Evolutionary conservation across 2,797 vertebrate genomes (phyloP), one percentile per base, ranked within the genome.

Genomic region (Oreochromis grahami): DNA sequence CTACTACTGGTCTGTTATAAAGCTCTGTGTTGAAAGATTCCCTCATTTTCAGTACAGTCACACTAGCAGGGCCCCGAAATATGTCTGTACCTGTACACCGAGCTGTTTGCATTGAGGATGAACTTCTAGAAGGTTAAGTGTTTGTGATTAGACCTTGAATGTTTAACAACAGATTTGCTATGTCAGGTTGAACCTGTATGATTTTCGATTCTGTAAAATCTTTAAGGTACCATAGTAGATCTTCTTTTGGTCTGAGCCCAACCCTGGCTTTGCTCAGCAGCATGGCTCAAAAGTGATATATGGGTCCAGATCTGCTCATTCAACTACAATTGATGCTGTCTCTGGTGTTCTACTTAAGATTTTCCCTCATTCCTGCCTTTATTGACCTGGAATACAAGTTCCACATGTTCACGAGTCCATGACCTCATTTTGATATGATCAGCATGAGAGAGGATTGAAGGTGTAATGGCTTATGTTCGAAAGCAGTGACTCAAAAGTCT

Each of bases 151-250:
- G 72, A 89, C 82, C 72, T 88, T 50, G 79, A 77, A 85, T 76
- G 36, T 55, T 88, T 56, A 38, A 81, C 41, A 78, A 58, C 41
- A 74, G 48, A 17, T 79, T 85, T 86, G 80, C 48, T 78, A 87
- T 84, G 76, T 81, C 80, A 65, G 83, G 82, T 87, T 45, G 8
- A 8, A 81, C 58, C 76, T 34, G 72, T 80, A 79, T 70, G 82
- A 90, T 91, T 94, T 92, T 95, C 88, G 88, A 87, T 90, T 77
- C 8, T 6, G 26, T 82, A 79, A 93, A 80, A 89, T 79, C 56
- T 87, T 83, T 70, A 41, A 88, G 76, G 38, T 86, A 82, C 68
- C 84, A 77, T 63, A 32, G 55, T 15, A 77, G 79, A 79, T 89
- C 78, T 85, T 87, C 76, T 87, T 87, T 89, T 83, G 56, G 86